Evolutionary conservation across 2,888 invertebrate genomes (phyloP).

Genomic region (Drosophila sordidula): DNA sequence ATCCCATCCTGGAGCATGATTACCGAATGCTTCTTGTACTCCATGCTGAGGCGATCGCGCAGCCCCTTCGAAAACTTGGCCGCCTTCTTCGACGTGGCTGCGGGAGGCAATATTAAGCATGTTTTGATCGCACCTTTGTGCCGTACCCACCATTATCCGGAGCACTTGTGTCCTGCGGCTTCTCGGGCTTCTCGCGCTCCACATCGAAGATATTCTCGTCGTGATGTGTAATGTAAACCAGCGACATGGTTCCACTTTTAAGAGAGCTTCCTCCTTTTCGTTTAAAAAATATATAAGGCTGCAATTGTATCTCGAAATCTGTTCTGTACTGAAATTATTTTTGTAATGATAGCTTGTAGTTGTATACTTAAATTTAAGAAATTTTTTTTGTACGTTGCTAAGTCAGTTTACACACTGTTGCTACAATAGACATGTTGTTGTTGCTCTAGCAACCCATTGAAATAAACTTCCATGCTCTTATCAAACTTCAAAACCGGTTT

Average conservation of each 20-base stretch:
- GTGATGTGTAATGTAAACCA: slow-evolving; percentile 88
- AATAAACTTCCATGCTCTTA: background rate
- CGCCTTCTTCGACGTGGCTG: slow-evolving; percentile 24
- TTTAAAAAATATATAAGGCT: slow-evolving; percentile 19
- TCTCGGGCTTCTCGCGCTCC: slow-evolving; percentile 53
- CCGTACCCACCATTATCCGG: slow-evolving; percentile 11
- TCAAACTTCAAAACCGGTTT: background rate
- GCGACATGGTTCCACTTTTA: slow-evolving; percentile 86
- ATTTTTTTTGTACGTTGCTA: slow-evolving; percentile 28
- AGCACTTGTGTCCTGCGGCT: background rate
- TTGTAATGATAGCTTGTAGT: slow-evolving; percentile 22
- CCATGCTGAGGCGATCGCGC: slow-evolving; percentile 51
- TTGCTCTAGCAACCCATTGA: slow-evolving; percentile 31
- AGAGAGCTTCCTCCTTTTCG: background rate
- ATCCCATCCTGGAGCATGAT: slow-evolving; percentile 79
- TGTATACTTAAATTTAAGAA: background rate
- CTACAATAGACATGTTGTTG: slow-evolving; percentile 10
- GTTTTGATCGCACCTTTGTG: background rate
- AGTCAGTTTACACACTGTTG: slow-evolving; percentile 28
- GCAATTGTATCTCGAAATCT: slow-evolving; percentile 32
- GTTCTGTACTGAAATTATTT: slow-evolving; percentile 24
- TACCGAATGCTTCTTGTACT: slow-evolving; percentile 83
- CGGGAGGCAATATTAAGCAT: background rate
- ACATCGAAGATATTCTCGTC: slow-evolving; percentile 88
- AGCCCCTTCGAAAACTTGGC: slow-evolving; percentile 28